A percentile compares a stretch with the other conserved stretches of the same genome.
These are phyloP conservation scores for Clitarchus hookeri DNA, from an alignment of 2,888 invertebrate species.

Conservation along the genomic window DNA sequence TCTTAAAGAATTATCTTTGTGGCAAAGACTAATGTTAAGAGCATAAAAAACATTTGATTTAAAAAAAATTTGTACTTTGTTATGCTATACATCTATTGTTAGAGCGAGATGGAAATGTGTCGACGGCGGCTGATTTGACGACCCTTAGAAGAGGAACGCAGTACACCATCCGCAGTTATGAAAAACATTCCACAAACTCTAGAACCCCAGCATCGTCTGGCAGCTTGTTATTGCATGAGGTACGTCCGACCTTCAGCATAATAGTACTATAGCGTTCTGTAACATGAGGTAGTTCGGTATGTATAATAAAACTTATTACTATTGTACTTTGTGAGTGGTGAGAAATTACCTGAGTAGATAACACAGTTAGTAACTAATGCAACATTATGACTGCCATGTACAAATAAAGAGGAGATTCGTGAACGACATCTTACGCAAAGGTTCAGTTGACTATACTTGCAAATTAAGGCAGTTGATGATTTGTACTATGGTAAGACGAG, in stretches of 20 bases:
- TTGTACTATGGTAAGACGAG: not conserved
- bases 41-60: slow-evolving; percentile 3
- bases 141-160: slow-evolving; percentile 18
- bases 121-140: slow-evolving; percentile 5
- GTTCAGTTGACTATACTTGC: not conserved
- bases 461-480: not conserved
- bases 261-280: slow-evolving; percentile 34
- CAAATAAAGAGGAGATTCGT: slow-evolving; percentile 30
- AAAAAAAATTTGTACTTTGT: slow-evolving; percentile 27
- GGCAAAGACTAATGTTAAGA: slow-evolving; percentile 8
- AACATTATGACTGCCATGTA: not conserved
- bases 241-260: slow-evolving; percentile 28
- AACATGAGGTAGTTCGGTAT: slow-evolving; percentile 40
- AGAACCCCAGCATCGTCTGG: slow-evolving; percentile 21
- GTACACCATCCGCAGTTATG: slow-evolving; percentile 27
- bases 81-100: slow-evolving; percentile 12
- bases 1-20: slow-evolving; percentile 17
- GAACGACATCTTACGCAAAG: slow-evolving; percentile 26
- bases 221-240: slow-evolving; percentile 30
- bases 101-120: not conserved
- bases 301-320: slow-evolving; percentile 28
- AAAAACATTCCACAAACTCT: slow-evolving; percentile 37
- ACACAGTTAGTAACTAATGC: slow-evolving; percentile 11
- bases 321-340: slow-evolving; percentile 9
- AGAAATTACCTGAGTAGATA: slow-evolving; percentile 36